Conservation (phyloP, 2,113 vertebrate genomes). For the Chaetorhynchus papuensis region DNA sequence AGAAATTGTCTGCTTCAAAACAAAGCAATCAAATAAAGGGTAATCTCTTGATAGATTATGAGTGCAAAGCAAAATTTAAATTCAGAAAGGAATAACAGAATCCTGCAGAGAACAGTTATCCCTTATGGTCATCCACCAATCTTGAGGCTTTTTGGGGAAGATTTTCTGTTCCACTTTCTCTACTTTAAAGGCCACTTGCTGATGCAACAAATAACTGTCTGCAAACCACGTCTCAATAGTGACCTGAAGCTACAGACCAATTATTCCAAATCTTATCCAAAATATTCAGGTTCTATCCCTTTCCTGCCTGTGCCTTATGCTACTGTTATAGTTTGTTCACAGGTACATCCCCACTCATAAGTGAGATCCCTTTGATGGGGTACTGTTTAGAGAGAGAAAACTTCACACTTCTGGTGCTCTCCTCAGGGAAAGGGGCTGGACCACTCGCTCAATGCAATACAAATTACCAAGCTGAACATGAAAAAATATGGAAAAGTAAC, state of each 20-base stretch:
- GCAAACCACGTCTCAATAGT: not conserved
- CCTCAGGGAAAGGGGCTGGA: not conserved
- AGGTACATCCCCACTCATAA: not conserved
- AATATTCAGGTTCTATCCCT: not conserved
- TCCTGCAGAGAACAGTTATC: not conserved
- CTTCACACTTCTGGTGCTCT: not conserved
- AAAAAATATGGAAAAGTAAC: not conserved
- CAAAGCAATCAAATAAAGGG: not conserved
- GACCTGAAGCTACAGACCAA: not conserved
- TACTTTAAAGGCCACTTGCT: not conserved
- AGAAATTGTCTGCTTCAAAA: not conserved
- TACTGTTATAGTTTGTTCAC: not conserved
- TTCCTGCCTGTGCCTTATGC: not conserved
- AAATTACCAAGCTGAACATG: not conserved
- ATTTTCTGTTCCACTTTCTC: not conserved
- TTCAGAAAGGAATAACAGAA: not conserved
- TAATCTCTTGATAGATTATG: not conserved
- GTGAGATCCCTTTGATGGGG: not conserved
- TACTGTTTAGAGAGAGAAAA: not conserved
- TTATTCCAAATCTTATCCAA: not conserved
- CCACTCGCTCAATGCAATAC: not conserved
- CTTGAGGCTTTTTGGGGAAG: not conserved
- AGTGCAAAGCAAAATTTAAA: not conserved
- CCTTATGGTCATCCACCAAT: not conserved
- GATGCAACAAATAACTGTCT: not conserved